A percentile compares a stretch with the other conserved stretches of the same genome.
Evolutionary conservation across 2,888 invertebrate genomes (phyloP).

Genomic region (Abrostola triplasia): DNA sequence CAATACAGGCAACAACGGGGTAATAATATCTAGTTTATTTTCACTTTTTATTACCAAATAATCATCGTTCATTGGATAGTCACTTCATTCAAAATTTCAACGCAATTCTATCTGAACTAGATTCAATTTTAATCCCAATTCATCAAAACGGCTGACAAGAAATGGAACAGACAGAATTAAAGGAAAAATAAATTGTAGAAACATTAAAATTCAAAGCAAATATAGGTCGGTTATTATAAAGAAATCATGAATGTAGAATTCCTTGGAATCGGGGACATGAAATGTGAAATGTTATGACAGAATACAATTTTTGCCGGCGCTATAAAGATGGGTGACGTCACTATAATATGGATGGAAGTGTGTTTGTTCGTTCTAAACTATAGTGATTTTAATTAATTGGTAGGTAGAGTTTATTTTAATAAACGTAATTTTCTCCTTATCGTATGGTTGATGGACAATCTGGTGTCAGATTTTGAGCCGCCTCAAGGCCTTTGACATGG

Average conservation of each 20-base stretch:
- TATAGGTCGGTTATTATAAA: slow-evolving; percentile 51
- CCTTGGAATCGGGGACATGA: slow-evolving; percentile 49
- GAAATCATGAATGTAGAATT: slow-evolving; percentile 53
- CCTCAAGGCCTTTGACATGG: no score
- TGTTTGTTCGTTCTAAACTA: slow-evolving; percentile 46
- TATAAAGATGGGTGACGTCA: slow-evolving; percentile 14
- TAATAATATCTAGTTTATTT: no score
- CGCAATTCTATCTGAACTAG: slow-evolving; percentile 5
- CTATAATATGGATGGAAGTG: slow-evolving; percentile 16
- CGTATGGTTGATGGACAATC: no score
- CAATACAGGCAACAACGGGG: no score
- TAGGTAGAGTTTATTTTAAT: background rate
- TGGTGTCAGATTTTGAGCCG: no score
- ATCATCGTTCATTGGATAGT: background rate
- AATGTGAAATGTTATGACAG: slow-evolving; percentile 60
- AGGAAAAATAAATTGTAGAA: slow-evolving; percentile 25
- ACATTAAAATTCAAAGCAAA: slow-evolving; percentile 59
- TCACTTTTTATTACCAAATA: no score
- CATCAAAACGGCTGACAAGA: slow-evolving; percentile 30
- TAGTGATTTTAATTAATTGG: background rate
- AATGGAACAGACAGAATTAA: slow-evolving; percentile 14
- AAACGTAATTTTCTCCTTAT: no score
- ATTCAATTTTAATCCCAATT: slow-evolving; percentile 17
- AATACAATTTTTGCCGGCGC: slow-evolving; percentile 53
- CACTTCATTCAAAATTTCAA: background rate